Conservation (phyloP, 2,113 vertebrate genomes). For the Grantiella picta region DNA sequence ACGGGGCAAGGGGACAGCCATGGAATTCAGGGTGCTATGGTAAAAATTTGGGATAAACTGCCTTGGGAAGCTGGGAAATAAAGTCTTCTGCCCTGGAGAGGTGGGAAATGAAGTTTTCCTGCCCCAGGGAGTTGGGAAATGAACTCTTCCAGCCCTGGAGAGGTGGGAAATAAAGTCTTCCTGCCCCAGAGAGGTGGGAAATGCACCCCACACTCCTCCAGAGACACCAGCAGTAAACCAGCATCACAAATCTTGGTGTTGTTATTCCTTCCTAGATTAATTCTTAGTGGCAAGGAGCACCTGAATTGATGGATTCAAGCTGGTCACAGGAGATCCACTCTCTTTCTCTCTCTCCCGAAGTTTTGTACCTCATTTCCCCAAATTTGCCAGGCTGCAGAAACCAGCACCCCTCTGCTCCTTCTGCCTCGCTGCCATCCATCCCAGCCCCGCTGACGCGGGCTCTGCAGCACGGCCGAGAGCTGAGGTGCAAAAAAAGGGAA, state of each 20-base stretch:
- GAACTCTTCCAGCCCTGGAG: not conserved
- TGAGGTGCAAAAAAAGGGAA: not conserved
- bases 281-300: not conserved
- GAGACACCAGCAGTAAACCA: not conserved
- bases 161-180: too few species aligned
- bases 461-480: not conserved
- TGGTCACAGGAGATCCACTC: not conserved
- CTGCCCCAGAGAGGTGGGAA: not conserved
- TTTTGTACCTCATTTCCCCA: not conserved
- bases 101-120: not conserved
- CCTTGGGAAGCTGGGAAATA: not conserved
- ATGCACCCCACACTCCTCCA: not conserved
- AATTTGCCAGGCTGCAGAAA: not conserved
- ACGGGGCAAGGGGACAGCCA: not conserved
- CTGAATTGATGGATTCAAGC: fast-evolving
- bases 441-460: fast-evolving
- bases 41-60: not conserved
- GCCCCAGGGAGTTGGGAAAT: not conserved
- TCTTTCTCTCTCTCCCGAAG: not conserved
- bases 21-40: not conserved
- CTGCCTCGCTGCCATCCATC: not conserved
- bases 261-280: not conserved
- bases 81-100: not conserved
- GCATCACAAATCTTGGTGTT: not conserved
- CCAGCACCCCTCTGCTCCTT: not conserved